Conservation (phyloP, 2,113 vertebrate genomes). For the Hippoglossus stenolepis region DNA sequence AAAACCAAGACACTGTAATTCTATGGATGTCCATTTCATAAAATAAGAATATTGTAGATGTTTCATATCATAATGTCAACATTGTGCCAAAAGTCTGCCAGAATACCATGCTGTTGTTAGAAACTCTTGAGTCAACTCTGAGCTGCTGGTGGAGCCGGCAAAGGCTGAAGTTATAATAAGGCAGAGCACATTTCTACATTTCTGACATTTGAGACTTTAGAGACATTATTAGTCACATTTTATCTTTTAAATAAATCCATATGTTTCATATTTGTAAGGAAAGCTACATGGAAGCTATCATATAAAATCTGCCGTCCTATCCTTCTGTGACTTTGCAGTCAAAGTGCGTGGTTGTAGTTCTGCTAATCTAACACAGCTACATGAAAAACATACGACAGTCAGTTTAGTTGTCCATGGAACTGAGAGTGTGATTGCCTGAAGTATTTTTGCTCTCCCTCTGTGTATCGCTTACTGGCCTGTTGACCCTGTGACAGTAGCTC, state of each 20-base stretch:
- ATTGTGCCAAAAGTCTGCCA: background rate
- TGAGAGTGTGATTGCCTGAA: too few relatives aligned
- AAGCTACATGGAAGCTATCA: background rate
- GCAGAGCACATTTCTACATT: background rate
- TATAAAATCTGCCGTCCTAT: background rate
- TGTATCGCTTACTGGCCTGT: too few relatives aligned
- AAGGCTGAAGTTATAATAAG: background rate
- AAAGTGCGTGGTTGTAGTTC: background rate
- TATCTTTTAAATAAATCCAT: background rate
- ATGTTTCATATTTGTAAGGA: background rate
- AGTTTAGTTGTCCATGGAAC: background rate
- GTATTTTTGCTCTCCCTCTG: too few relatives aligned
- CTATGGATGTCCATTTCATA: background rate
- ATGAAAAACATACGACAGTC: conserved; percentile 21
- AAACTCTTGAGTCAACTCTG: background rate
- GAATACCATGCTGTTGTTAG: background rate
- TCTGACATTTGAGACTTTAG: background rate
- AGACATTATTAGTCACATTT: background rate
- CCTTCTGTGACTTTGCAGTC: background rate
- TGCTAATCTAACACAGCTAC: too few relatives aligned
- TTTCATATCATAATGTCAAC: background rate
- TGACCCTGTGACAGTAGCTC: too few relatives aligned
- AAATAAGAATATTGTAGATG: background rate
- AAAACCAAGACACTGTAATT: background rate
- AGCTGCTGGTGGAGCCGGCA: background rate